These are phyloP conservation scores for Pollimyrus isidori DNA, from an alignment of 2,113 vertebrate genomes.

Conservation along the genomic window DNA sequence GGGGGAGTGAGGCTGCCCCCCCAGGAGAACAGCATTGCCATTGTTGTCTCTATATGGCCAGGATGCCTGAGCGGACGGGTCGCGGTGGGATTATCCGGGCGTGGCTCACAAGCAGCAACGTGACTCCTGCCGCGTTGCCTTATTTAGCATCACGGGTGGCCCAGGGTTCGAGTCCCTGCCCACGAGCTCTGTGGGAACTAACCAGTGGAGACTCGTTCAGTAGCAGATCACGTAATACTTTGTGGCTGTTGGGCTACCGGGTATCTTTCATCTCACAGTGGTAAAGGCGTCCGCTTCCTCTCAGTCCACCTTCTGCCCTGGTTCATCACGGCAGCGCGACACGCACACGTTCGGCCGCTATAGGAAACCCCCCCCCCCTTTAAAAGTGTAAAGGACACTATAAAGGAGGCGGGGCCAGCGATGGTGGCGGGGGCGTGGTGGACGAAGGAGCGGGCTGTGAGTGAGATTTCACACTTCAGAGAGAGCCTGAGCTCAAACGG, in stretches of 20 bases:
- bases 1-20: slow-evolving; percentile 25
- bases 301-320: not conserved
- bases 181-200: not conserved
- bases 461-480: slow-evolving; percentile 9
- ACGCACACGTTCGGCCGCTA: not conserved
- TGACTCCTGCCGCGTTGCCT: not conserved
- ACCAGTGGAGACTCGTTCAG: not conserved
- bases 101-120: not conserved
- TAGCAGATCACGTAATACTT: not conserved
- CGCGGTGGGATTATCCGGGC: not conserved
- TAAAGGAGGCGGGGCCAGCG: not conserved
- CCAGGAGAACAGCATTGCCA: slow-evolving; percentile 52
- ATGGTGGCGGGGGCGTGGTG: not conserved
- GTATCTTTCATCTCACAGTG: not conserved
- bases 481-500: not conserved
- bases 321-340: not conserved
- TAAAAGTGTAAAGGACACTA: not conserved
- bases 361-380: not conserved
- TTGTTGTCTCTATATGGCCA: slow-evolving; percentile 46
- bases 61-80: slow-evolving; percentile 40
- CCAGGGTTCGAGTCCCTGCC: not conserved
- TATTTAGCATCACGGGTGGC: not conserved
- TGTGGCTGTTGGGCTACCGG: not conserved
- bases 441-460: not conserved
- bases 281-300: not conserved